Percentiles rank a stretch among this genome's conserved stretches.
These are phyloP conservation scores for Bruchidius siliquastri DNA, from an alignment of 2,888 invertebrate species.

Conservation along the genomic window DNA sequence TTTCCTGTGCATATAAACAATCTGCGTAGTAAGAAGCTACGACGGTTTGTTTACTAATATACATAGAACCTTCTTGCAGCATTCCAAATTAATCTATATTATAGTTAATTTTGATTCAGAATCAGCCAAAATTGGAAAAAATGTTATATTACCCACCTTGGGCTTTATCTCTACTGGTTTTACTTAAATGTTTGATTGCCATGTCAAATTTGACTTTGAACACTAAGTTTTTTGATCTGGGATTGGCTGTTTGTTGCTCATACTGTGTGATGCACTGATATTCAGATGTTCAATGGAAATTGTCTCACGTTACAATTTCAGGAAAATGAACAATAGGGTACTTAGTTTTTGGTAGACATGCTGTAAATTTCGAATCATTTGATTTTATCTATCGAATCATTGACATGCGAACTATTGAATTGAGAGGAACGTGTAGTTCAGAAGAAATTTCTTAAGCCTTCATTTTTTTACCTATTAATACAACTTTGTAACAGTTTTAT, in stretches of 20 bases:
- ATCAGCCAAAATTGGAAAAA: no score
- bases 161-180: no score
- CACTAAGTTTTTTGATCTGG: background rate
- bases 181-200: no score
- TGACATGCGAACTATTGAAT: background rate
- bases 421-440: conserved; percentile 9
- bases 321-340: background rate
- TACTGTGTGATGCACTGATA: background rate
- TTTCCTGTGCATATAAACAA: no score
- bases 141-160: no score
- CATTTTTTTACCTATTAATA: conserved; percentile 27
- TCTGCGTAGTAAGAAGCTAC: no score
- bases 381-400: background rate
- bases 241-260: background rate
- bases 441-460: conserved; percentile 22
- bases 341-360: background rate
- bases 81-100: no score
- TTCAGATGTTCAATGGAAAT: background rate
- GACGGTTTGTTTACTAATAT: no score
- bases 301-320: background rate
- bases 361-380: conserved; percentile 7
- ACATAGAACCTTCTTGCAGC: no score
- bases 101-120: no score
- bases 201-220: no score
- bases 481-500: conserved; percentile 29